Evolutionary conservation across 2,113 vertebrate species (phyloP).

Genomic region (Columba janthina): DNA sequence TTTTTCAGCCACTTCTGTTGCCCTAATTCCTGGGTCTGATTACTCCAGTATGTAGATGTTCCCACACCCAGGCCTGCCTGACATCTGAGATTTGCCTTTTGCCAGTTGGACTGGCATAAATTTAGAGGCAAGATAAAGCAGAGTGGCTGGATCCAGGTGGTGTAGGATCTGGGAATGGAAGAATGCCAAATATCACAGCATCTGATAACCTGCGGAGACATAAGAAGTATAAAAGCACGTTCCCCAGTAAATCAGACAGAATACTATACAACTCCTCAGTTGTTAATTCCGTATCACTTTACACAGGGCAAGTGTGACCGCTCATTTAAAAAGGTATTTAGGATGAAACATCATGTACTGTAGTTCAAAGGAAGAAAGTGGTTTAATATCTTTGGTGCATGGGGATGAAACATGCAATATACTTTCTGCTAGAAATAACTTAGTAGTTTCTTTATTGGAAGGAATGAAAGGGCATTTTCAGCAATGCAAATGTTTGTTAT

Average conservation of each 20-base stretch:
- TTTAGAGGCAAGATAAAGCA: neutral
- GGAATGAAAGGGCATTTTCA: neutral
- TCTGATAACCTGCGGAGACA: neutral
- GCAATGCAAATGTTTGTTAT: neutral
- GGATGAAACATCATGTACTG: neutral
- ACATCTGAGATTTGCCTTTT: neutral
- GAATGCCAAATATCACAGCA: neutral
- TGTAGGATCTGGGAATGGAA: neutral
- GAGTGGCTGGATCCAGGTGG: neutral
- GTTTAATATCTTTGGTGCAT: neutral
- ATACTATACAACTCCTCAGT: neutral
- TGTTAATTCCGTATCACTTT: neutral
- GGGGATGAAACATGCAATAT: neutral
- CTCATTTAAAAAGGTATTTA: neutral
- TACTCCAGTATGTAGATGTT: neutral
- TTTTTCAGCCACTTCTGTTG: neutral
- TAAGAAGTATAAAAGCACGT: neutral
- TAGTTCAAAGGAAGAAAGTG: neutral
- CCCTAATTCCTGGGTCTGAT: neutral
- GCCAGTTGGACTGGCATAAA: neutral
- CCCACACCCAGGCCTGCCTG: neutral
- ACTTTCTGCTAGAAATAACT: neutral
- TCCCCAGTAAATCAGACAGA: neutral
- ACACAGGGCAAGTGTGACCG: neutral
- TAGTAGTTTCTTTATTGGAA: neutral